Evolutionary conservation across 2,888 invertebrate species (phyloP).

Genomic region (Quadroppia sp.): DNA sequence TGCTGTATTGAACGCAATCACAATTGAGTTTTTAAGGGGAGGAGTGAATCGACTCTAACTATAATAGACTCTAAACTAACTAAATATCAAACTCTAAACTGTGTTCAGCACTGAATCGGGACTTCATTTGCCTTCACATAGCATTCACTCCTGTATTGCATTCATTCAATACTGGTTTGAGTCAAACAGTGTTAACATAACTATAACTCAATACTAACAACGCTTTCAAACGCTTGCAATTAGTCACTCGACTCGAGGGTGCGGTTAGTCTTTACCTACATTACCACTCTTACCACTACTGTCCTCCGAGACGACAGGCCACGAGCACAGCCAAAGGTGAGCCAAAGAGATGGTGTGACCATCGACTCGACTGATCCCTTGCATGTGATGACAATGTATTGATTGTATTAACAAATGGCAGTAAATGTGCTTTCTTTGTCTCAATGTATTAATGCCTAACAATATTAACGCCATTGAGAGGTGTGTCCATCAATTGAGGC

Average conservation of each 20-base stretch:
- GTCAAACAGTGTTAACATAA: not conserved
- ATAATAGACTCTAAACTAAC: not conserved
- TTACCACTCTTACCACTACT: not conserved
- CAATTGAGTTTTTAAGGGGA: conserved; percentile 16
- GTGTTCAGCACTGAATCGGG: not conserved
- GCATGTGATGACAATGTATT: no score
- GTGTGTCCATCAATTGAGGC: not conserved
- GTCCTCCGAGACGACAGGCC: not conserved
- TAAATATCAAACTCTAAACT: not conserved
- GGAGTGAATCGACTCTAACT: not conserved
- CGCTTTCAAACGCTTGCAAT: not conserved
- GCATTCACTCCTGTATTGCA: not conserved
- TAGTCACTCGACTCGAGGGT: conserved; percentile 13
- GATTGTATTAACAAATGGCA: conserved; percentile 18
- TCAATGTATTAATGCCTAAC: not conserved
- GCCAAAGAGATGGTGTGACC: no score
- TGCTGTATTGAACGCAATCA: conserved; percentile 12
- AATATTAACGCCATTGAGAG: not conserved
- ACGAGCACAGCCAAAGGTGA: not conserved
- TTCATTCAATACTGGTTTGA: not conserved
- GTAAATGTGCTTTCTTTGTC: conserved; percentile 26
- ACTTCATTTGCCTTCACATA: no score
- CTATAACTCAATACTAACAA: conserved; percentile 8
- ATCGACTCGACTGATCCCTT: no score
- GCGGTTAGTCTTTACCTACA: not conserved